phyloP scores from a whole-genome alignment of 2,888 invertebrate genomes.

The Gymnosoma rotundatum region DNA sequence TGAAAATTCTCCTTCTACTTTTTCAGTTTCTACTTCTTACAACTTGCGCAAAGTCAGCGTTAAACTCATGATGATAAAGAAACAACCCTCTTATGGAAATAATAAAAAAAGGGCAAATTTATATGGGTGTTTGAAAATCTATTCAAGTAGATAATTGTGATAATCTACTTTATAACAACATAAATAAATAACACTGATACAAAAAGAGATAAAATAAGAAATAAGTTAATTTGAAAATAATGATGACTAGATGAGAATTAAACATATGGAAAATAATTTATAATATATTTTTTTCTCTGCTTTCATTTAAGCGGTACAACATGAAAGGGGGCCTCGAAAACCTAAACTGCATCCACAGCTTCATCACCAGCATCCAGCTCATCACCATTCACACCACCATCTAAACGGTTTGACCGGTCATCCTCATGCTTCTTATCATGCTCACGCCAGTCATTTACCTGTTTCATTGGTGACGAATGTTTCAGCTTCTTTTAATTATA shows the following conservation, averaged over 20 bases:
- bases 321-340: conserved; percentile 97
- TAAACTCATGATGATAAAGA: conserved; percentile 6
- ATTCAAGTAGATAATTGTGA: conserved; percentile 81
- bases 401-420: conserved; percentile 72
- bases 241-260: conserved; percentile 64
- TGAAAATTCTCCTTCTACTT: conserved; percentile 23
- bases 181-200: conserved; percentile 78
- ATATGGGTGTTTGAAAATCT: conserved; percentile 73
- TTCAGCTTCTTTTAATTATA: conserved; percentile 82
- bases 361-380: conserved; percentile 79
- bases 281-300: neutral
- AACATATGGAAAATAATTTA: conserved; percentile 53
- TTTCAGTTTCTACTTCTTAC: conserved; percentile 32
- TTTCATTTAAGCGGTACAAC: conserved; percentile 92
- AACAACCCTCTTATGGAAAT: conserved; percentile 45
- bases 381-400: conserved; percentile 77
- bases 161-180: conserved; percentile 81
- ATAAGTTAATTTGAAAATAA: conserved; percentile 78
- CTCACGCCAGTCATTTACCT: conserved; percentile 79
- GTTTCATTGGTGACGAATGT: conserved; percentile 82
- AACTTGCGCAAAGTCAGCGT: conserved; percentile 64
- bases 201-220: neutral
- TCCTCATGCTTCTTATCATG: conserved; percentile 77
- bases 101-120: conserved; percentile 46
- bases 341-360: conserved; percentile 89